phyloP scores from a whole-genome alignment of 2,888 invertebrate species.

The Hypomecis atomaria region DNA sequence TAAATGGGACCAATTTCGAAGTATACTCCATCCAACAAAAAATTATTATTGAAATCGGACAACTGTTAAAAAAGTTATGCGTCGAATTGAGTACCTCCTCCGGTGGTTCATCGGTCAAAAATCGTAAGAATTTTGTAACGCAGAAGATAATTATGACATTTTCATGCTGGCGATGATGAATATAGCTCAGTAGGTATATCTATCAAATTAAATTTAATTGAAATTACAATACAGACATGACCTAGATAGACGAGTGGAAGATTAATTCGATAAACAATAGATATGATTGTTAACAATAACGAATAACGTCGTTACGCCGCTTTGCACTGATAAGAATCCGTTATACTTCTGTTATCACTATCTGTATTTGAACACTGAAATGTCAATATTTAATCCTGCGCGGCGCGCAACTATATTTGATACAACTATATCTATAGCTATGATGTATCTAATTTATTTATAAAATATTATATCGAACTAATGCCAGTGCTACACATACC shows the following conservation, averaged over 20 bases:
- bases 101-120: too few species aligned
- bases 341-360: constrained; percentile 15
- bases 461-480: too few species aligned
- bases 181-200: neutral
- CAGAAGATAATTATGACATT: too few species aligned
- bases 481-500: too few species aligned
- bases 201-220: neutral
- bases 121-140: too few species aligned
- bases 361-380: constrained; percentile 13
- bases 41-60: too few species aligned
- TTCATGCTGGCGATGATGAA: neutral
- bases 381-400: constrained; percentile 7
- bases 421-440: neutral
- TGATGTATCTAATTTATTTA: too few species aligned
- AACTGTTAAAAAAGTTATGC: too few species aligned
- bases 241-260: constrained; percentile 13
- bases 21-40: too few species aligned
- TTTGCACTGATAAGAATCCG: constrained; percentile 12
- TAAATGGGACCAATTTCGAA: too few species aligned
- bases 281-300: constrained; percentile 30
- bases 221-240: neutral
- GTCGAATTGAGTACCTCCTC: too few species aligned
- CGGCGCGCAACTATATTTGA: neutral
- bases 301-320: constrained; percentile 30
- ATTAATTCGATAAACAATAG: constrained; percentile 24